Conservation (phyloP, 2,888 invertebrate genomes). For the Lypha dubia region DNA sequence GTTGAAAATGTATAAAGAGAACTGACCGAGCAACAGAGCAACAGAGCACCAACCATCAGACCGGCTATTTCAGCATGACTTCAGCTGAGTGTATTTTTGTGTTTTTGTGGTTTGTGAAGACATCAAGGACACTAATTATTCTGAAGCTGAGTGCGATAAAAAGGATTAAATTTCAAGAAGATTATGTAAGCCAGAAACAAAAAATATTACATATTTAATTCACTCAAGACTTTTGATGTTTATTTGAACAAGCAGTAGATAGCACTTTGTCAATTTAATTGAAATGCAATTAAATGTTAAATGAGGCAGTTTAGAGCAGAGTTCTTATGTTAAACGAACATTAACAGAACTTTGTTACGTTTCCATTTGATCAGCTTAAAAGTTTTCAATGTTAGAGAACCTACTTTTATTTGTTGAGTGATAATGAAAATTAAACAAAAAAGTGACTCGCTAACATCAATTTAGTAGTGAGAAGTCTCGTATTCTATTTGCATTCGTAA, state of each 20-base stretch:
- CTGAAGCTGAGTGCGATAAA: neutral
- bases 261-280: neutral
- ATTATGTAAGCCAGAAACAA: neutral
- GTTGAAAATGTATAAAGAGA: neutral
- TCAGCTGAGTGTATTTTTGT: neutral
- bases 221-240: neutral
- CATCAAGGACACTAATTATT: slow-evolving; percentile 13
- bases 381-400: too few relatives aligned
- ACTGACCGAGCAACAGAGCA: too few relatives aligned
- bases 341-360: too few relatives aligned
- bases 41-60: too few relatives aligned
- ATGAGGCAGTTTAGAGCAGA: neutral
- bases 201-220: neutral
- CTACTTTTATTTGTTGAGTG: too few relatives aligned
- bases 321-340: too few relatives aligned
- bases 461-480: too few relatives aligned
- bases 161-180: slow-evolving; percentile 4
- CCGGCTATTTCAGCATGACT: neutral
- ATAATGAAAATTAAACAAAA: too few relatives aligned
- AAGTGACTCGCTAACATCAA: too few relatives aligned
- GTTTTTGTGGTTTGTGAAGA: neutral
- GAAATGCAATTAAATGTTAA: neutral
- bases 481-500: too few relatives aligned
- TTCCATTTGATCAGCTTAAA: too few relatives aligned
- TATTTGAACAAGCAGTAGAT: neutral